Conservation (phyloP, 2,113 vertebrate species). For the Cheirogaleus medius region DNA sequence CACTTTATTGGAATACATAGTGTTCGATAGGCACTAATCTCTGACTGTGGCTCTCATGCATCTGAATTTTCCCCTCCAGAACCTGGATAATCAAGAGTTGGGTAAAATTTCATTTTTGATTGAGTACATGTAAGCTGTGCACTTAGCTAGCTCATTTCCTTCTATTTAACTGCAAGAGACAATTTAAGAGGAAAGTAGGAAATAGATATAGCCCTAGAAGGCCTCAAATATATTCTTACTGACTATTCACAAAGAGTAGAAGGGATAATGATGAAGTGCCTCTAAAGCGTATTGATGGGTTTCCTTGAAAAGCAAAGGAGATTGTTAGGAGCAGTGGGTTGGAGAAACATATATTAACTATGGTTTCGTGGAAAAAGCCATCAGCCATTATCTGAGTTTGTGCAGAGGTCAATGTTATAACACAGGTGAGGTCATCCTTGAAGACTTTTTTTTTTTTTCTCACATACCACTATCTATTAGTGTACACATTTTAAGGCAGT, state of each 20-base stretch:
- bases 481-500: neutral
- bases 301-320: constrained; percentile 14
- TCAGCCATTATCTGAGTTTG: constrained; percentile 2
- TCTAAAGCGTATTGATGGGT: neutral
- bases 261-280: constrained; percentile 19
- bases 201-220: neutral
- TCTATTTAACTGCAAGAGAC: constrained; percentile 36
- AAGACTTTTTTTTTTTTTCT: neutral
- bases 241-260: neutral
- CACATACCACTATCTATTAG: constrained; percentile 25
- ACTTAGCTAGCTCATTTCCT: constrained; percentile 40
- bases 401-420: neutral
- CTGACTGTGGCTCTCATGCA: neutral
- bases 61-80: neutral
- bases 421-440: constrained; percentile 14
- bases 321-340: neutral
- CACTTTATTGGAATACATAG: neutral
- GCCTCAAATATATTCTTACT: neutral
- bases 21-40: neutral
- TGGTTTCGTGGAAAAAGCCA: neutral
- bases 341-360: constrained; percentile 33
- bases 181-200: constrained; percentile 28
- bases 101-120: constrained; percentile 43
- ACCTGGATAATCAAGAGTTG: neutral
- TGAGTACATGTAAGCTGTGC: neutral